phyloP scores from a whole-genome alignment of 1,140 invertebrate species.

The Leptinotarsa texana region DNA sequence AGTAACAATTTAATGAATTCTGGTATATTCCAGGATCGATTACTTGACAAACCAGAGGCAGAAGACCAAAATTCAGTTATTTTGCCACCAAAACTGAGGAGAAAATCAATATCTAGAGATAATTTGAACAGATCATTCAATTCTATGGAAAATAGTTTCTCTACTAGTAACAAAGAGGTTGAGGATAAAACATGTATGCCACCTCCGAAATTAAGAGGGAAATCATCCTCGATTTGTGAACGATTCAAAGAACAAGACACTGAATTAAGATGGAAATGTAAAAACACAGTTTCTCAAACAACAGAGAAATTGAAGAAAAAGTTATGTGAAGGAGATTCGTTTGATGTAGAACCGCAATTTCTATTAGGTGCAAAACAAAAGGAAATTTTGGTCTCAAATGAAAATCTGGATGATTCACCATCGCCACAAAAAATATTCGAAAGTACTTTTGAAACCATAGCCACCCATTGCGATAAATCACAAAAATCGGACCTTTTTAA shows the following conservation, averaged over 20 bases:
- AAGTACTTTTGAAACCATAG: too few relatives aligned
- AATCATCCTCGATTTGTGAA: slow-evolving; percentile 1
- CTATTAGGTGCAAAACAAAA: neutral
- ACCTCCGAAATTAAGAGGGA: slow-evolving; percentile 3
- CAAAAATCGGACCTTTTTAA: neutral
- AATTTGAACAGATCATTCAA: slow-evolving; percentile 6
- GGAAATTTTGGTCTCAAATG: neutral
- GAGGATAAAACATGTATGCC: slow-evolving; percentile 9
- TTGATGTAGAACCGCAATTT: neutral
- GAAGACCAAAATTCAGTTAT: slow-evolving; percentile 2
- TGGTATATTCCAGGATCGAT: neutral
- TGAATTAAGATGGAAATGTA: slow-evolving; percentile 10
- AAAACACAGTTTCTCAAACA: slow-evolving; percentile 16
- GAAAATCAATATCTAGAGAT: slow-evolving; percentile 11
- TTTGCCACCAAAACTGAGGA: slow-evolving; percentile 9
- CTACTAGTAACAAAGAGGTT: neutral
- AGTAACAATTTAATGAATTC: neutral
- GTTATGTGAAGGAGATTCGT: neutral
- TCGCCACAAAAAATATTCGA: too few relatives aligned
- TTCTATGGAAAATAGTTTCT: neutral
- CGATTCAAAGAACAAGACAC: slow-evolving; percentile 2
- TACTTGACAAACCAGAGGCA: neutral
- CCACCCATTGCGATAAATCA: too few relatives aligned
- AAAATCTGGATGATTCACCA: neutral
- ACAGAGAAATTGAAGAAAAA: slow-evolving; percentile 20